Evolutionary conservation across 2,113 vertebrate genomes (phyloP).

Genomic region (Laterallus jamaicensis): DNA sequence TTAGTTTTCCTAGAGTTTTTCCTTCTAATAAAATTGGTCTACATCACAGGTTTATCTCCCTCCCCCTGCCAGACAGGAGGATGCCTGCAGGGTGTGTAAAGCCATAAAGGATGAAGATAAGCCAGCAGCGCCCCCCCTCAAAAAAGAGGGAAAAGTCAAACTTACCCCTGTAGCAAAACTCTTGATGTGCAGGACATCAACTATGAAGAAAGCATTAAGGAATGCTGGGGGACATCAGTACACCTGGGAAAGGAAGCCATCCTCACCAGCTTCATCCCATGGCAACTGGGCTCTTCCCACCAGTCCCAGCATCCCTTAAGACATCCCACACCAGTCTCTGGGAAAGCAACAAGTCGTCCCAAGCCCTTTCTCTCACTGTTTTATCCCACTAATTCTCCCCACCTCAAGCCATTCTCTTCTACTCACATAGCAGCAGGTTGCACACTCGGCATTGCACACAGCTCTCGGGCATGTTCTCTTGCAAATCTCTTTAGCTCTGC

Average conservation of each 20-base stretch:
- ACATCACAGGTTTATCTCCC: neutral
- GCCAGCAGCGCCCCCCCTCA: too few species aligned
- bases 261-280: neutral
- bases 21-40: neutral
- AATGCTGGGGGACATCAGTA: too few species aligned
- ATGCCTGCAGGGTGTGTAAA: neutral
- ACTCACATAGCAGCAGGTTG: neutral
- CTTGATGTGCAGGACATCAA: accelerated
- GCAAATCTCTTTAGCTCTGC: constrained; percentile 29
- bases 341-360: neutral
- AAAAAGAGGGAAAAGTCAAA: too few species aligned
- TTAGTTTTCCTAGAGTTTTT: neutral
- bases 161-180: neutral
- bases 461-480: neutral
- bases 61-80: neutral
- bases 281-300: neutral
- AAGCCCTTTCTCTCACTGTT: neutral
- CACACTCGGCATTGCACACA: neutral
- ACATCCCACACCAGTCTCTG: neutral
- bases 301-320: accelerated
- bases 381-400: neutral
- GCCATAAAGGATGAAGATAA: accelerated
- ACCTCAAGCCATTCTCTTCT: neutral
- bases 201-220: neutral
- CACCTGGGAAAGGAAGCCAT: too few species aligned